Evolutionary conservation across 2,888 invertebrate species (phyloP), one percentile per base, ranked within the genome.

Genomic region (Caenorhabditis imperialis): DNA sequence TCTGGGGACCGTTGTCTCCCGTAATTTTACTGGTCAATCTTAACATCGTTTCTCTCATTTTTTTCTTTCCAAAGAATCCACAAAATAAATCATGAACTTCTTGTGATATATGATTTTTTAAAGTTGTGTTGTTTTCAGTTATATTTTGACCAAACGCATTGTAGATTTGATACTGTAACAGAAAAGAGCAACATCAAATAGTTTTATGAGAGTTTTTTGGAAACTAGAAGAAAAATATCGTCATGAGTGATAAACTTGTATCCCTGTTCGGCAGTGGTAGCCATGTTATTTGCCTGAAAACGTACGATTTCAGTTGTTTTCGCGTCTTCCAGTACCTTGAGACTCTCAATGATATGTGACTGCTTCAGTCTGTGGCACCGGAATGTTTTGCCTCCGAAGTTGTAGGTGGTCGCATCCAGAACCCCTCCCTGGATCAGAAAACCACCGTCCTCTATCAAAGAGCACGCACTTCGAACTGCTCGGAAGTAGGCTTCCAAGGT

Each of bases 361-460:
- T 81, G 72, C n/a, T 75, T 75, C 55, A 86, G 51, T n/a, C 73
- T 72, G 54, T 85, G 85, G 38, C 84, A 85, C 16, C 83, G 77
- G 60, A 87, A 87, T 5, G 78, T 70, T 45, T 79, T 79, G 5
- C 82, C 85, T 12, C 84, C 86, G 57, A 87, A 87, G 8, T 77
- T 77, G 54, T 87, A 87, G 35, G 81, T 82, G 10, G 80, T 80
- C 6, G 85, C 87, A 23, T 85, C 80, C 23, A 87, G 67, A 10
- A 87, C 85, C 3, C 87, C 87, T 12, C 87, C 87, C 74, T 86
- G 85, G n/a, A 83, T 75, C 79, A 82, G 54, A 54, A 77, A 87
- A 40, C 87, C 87, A 8, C 83, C 85, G 18, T 86, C 83, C 54
- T 84, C 84, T 33, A 87, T 82, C 12, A 87, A 72, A 20, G 76